These are phyloP conservation scores for Epinotia bilunana DNA, from an alignment of 2,888 invertebrate species.

Conservation along the genomic window DNA sequence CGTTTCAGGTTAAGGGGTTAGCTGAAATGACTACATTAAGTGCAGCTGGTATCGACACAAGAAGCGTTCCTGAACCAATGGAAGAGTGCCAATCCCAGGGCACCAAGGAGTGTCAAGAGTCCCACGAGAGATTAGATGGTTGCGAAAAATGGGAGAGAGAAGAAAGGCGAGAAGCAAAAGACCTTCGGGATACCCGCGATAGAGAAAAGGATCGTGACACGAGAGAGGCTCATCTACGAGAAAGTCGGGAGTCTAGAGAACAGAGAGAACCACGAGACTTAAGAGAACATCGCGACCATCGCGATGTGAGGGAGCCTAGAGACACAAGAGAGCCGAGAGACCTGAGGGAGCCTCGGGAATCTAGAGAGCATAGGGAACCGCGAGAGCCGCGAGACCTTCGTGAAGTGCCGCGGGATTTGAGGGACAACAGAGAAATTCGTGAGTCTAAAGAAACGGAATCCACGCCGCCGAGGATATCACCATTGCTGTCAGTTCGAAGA, in stretches of 20 bases:
- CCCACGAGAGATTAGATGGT: slow-evolving; percentile 68
- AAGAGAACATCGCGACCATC: slow-evolving; percentile 63
- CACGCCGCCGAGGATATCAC: slow-evolving; percentile 79
- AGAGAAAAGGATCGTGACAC: slow-evolving; percentile 72
- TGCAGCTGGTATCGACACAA: slow-evolving; percentile 84
- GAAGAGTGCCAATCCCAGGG: slow-evolving; percentile 77
- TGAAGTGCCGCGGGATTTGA: slow-evolving; percentile 63
- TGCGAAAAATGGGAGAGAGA: slow-evolving; percentile 73
- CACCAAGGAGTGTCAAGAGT: slow-evolving; percentile 67
- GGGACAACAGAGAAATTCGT: slow-evolving; percentile 67
- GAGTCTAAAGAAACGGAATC: slow-evolving; percentile 77
- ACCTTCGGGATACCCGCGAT: slow-evolving; percentile 66
- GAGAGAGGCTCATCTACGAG: slow-evolving; percentile 65
- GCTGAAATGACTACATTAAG: slow-evolving; percentile 96
- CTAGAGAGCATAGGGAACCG: slow-evolving; percentile 59
- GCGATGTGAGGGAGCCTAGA: slow-evolving; percentile 59
- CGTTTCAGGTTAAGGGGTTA: slow-evolving; percentile 90
- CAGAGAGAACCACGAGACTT: slow-evolving; percentile 63
- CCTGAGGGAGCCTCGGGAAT: slow-evolving; percentile 63
- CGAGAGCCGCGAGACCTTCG: slow-evolving; percentile 57
- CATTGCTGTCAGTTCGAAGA: slow-evolving; percentile 78
- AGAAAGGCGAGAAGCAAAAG: slow-evolving; percentile 71
- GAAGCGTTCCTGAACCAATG: slow-evolving; percentile 80
- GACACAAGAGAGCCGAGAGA: slow-evolving; percentile 67
- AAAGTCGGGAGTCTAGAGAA: slow-evolving; percentile 67